Conservation (phyloP, 2,113 vertebrate species). For the Scytalopus superciliaris region DNA sequence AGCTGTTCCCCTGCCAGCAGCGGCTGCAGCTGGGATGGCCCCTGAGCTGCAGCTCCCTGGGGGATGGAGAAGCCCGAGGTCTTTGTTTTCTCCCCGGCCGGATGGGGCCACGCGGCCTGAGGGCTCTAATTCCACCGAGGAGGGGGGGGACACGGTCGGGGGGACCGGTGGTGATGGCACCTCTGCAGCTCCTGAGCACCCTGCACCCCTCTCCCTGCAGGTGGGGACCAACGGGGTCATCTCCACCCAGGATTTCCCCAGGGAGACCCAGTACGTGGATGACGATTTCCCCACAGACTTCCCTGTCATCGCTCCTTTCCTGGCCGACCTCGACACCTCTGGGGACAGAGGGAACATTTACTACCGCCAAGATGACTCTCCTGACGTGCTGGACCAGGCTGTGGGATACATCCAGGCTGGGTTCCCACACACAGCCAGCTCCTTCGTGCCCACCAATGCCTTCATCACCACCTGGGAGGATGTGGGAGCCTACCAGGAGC, state of each 20-base stretch:
- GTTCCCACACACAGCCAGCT: constrained; percentile 73
- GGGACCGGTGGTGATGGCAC: not conserved
- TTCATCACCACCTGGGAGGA: constrained; percentile 93
- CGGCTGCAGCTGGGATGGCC: constrained; percentile 16
- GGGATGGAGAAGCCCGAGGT: not conserved
- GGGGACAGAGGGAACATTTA: constrained; percentile 82
- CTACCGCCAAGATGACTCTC: constrained; percentile 85
- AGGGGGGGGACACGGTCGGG: accelerated
- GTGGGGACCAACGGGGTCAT: constrained; percentile 97
- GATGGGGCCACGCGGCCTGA: not conserved
- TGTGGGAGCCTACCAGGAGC: constrained; percentile 86
- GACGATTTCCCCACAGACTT: constrained; percentile 95
- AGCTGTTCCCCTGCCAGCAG: constrained; percentile 23
- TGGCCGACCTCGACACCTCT: constrained; percentile 93
- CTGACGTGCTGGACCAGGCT: constrained; percentile 71
- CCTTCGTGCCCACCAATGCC: constrained; percentile 79
- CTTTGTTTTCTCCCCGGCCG: constrained; percentile 26
- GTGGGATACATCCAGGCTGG: constrained; percentile 78
- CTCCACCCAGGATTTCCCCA: constrained; percentile 91
- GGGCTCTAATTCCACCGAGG: not conserved
- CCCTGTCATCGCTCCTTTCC: constrained; percentile 90
- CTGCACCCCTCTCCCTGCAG: constrained; percentile 55
- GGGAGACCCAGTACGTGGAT: constrained; percentile 97
- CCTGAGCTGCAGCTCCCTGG: not conserved
- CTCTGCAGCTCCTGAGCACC: not conserved